Evolutionary conservation across 2,797 vertebrate species (phyloP).

Genomic region (Sebastiscus tertius): DNA sequence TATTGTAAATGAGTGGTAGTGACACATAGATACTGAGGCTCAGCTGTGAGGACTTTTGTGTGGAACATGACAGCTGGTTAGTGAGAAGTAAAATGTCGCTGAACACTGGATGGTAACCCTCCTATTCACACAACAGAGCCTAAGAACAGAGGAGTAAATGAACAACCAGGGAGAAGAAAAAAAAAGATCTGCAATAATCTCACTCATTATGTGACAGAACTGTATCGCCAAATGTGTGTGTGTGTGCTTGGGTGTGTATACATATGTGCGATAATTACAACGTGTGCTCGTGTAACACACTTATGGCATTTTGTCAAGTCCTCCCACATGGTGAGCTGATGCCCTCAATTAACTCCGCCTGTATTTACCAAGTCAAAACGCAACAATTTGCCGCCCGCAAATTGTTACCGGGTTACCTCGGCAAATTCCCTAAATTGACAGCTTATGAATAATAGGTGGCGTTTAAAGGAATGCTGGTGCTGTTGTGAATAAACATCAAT

Average conservation of each 20-base stretch:
- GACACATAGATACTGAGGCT: slow-evolving; percentile 30
- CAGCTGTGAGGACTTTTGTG: slow-evolving; percentile 49
- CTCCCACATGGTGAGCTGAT: slow-evolving; percentile 79
- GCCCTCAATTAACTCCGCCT: slow-evolving; percentile 80
- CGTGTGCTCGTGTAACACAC: slow-evolving; percentile 72
- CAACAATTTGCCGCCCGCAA: slow-evolving; percentile 72
- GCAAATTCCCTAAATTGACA: slow-evolving; percentile 82
- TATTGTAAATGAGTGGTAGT: slow-evolving; percentile 15
- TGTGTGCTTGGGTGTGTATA: slow-evolving; percentile 13
- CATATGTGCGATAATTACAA: slow-evolving; percentile 67
- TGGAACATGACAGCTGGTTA: slow-evolving; percentile 50
- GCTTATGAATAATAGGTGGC: slow-evolving; percentile 82
- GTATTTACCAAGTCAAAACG: slow-evolving; percentile 79
- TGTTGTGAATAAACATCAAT: slow-evolving; percentile 74
- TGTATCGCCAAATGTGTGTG: slow-evolving; percentile 39
- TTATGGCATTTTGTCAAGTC: slow-evolving; percentile 79
- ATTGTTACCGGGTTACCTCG: slow-evolving; percentile 73
- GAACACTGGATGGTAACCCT: slow-evolving; percentile 23
- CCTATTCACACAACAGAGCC: slow-evolving; percentile 17
- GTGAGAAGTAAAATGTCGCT: slow-evolving; percentile 38
- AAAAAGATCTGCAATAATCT: slow-evolving; percentile 59
- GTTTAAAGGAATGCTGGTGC: slow-evolving; percentile 75
- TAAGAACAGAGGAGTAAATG: slow-evolving; percentile 32
- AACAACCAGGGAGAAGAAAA: slow-evolving; percentile 30
- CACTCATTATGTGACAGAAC: slow-evolving; percentile 56